Evolutionary conservation across 2,888 invertebrate genomes (phyloP), one percentile per base, ranked within the genome.

Genomic region (Platypus cylindrus): DNA sequence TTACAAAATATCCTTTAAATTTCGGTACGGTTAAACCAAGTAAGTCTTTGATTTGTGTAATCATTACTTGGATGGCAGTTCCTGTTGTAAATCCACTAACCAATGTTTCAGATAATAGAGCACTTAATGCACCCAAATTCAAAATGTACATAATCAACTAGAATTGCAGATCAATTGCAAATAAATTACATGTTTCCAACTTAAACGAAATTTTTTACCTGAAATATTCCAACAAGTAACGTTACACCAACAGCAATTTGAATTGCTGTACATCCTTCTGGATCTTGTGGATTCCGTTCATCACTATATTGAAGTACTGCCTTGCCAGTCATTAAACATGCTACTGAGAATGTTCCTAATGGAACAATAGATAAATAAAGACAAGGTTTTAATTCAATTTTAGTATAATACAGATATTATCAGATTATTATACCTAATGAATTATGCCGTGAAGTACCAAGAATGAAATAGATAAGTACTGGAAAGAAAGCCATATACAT

Each of bases 281-380:
- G 32, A 12, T 27, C 35, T 17, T 15, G 11, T 32, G n/a, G 22
- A 12, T n/a, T n/a, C n/a, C n/a, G n/a, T n/a, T n/a, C n/a, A 39
- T 60, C 50, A 37, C 56, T 56, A 31, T 60, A 47, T 39, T 52
- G 53, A 32, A 68, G 52, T 9, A 84, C 80, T 7, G 79, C 75
- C 66, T 84, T 84, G 32, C 89, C 89, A 3, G 85, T 76, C 90
- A 94, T 91, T 39, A 94, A 68, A 58, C 86, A 83, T 32, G 84
- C 75, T 1, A 94, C 81, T 7, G 93, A 90, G 63, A 85, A 84
- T 0, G 84, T 82, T 25, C 84, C 74, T 73, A 40, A 41, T n/a
- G n/a, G n/a, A n/a, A n/a, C n/a, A 24, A 24, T 24, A 11, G 12
- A n/a, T 3, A 9, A 9, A 20, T 20, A 20, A 7, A 20, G 20